Percentiles rank a stretch among this genome's conserved stretches.
Conservation (phyloP, 2,113 vertebrate species). For the Eupsittula cactorum region DNA sequence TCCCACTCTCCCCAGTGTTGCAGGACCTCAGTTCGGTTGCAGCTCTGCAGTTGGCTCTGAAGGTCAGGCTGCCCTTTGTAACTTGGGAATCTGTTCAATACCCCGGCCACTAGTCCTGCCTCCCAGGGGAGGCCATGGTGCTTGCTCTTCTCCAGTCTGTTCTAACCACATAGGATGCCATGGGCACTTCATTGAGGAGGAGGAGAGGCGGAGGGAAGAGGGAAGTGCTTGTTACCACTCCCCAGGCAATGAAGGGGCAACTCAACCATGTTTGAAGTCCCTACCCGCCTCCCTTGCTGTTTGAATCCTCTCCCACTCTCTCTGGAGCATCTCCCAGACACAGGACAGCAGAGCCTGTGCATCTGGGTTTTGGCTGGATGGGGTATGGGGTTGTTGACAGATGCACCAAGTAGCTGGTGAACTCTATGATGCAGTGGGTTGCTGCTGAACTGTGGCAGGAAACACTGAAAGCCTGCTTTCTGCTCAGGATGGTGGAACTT, state of each 20-base stretch:
- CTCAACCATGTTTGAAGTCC: neutral
- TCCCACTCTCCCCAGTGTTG: neutral
- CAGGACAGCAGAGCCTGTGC: neutral
- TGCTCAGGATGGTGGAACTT: neutral
- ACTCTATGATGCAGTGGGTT: neutral
- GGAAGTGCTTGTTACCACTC: neutral
- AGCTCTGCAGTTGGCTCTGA: neutral
- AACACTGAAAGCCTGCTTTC: neutral
- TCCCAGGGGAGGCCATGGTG: neutral
- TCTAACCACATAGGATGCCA: neutral
- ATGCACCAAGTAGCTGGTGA: neutral
- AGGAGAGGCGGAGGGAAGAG: neutral
- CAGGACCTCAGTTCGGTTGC: neutral
- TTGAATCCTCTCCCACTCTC: neutral
- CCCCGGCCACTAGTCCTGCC: neutral
- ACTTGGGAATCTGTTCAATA: neutral
- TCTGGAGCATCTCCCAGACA: neutral
- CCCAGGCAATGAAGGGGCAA: neutral
- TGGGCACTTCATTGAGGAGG: neutral
- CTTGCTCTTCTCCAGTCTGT: neutral
- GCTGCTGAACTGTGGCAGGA: neutral
- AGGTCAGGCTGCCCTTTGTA: constrained; percentile 30
- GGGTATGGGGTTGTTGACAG: neutral
- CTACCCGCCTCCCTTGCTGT: neutral
- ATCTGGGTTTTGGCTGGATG: neutral